Conservation (phyloP, 2,113 vertebrate genomes). For the Pseudois nayaur region DNA sequence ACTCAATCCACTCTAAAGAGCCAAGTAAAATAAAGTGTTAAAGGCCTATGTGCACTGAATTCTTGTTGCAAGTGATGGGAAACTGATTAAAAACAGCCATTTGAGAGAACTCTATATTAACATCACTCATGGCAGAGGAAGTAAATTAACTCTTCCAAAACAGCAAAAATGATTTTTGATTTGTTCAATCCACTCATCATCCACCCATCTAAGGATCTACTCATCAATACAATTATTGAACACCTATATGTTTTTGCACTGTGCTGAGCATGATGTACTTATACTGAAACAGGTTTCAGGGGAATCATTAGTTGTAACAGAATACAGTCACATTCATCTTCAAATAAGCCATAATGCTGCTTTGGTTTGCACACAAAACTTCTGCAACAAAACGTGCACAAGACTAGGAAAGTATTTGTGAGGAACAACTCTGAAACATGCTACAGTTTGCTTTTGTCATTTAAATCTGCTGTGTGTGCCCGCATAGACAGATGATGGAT, state of each 20-base stretch:
- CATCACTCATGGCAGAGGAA: background rate
- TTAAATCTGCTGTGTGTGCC: background rate
- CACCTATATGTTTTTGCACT: background rate
- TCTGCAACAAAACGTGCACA: background rate
- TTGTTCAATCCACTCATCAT: background rate
- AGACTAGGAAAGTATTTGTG: background rate
- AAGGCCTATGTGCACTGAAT: background rate
- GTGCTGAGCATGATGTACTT: background rate
- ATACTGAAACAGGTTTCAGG: background rate
- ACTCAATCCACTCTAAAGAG: background rate
- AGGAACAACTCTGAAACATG: background rate
- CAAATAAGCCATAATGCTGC: background rate
- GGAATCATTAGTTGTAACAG: background rate
- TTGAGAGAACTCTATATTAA: background rate
- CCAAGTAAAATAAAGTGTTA: background rate
- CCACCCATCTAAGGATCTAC: background rate
- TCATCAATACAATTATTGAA: background rate
- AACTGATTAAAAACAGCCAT: background rate
- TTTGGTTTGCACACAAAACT: background rate
- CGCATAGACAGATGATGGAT: fast-evolving
- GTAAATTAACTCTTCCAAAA: background rate
- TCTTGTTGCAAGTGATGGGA: background rate
- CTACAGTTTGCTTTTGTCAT: background rate
- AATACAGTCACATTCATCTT: background rate
- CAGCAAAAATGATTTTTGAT: background rate